Percentiles rank a stretch among this genome's conserved stretches.
Conservation (phyloP, 2,113 vertebrate species). For the Psephotus haematonotus region DNA sequence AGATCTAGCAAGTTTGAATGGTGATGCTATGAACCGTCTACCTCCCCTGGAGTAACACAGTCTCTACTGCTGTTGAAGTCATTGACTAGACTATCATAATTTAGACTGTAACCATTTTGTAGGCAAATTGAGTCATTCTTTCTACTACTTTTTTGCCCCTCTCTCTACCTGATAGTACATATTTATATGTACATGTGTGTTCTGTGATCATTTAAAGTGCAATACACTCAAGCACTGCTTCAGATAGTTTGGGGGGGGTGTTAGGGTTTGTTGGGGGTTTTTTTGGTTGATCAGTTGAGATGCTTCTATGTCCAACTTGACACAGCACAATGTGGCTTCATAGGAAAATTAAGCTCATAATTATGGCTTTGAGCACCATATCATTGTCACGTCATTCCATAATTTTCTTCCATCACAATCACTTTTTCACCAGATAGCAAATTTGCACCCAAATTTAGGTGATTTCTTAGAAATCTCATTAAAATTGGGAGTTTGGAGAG, state of each 20-base stretch:
- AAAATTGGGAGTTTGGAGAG: neutral
- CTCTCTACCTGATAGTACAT: neutral
- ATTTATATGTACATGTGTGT: neutral
- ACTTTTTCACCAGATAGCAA: neutral
- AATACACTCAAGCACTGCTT: neutral
- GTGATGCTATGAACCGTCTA: neutral
- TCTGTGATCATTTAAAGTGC: neutral
- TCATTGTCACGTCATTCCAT: neutral
- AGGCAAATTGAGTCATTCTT: neutral
- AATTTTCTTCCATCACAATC: neutral
- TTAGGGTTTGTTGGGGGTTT: neutral
- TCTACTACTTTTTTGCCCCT: neutral
- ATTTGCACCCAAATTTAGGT: neutral
- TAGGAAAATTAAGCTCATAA: neutral
- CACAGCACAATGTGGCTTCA: neutral
- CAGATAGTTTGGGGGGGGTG: no score
- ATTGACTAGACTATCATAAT: neutral
- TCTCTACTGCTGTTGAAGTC: neutral
- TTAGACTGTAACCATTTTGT: neutral
- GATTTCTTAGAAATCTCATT: neutral
- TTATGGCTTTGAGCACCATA: neutral
- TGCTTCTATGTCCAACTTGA: neutral
- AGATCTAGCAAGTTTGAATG: neutral
- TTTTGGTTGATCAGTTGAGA: neutral
- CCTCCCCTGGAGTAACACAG: neutral